Percentiles rank a stretch among this genome's conserved stretches.
Conservation (phyloP, 2,797 vertebrate genomes). For the Chaunax sp. region DNA sequence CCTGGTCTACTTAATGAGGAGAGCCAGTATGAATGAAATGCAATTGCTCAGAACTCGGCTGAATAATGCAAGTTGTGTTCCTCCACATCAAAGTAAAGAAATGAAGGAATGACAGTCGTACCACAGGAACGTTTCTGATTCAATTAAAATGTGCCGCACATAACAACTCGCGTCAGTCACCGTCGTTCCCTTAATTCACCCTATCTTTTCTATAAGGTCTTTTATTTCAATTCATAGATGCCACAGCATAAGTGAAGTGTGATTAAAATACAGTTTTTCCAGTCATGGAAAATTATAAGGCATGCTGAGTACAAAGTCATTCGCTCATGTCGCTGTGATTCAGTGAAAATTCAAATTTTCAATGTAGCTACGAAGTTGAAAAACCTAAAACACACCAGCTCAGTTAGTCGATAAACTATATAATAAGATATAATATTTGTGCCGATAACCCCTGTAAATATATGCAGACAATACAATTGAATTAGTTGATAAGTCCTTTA, state of each 20-base stretch:
- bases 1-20: too few relatives aligned
- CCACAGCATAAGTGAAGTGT: too few relatives aligned
- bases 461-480: background rate
- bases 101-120: background rate
- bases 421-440: background rate
- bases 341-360: background rate
- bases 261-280: constrained; percentile 43
- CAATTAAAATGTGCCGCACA: constrained; percentile 46
- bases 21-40: too few relatives aligned
- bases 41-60: too few relatives aligned
- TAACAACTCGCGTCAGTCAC: too few relatives aligned
- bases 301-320: too few relatives aligned
- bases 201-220: too few relatives aligned
- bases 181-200: too few relatives aligned
- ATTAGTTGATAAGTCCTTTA: background rate
- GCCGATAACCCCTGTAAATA: background rate
- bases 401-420: background rate
- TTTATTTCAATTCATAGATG: too few relatives aligned
- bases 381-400: background rate
- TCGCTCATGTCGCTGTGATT: background rate
- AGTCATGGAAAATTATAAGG: too few relatives aligned
- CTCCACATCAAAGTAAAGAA: constrained; percentile 1
- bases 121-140: constrained; percentile 25
- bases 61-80: too few relatives aligned
- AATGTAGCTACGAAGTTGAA: constrained; percentile 49